These are phyloP conservation scores for Oxygymnocypris stewartii DNA, from an alignment of 2,113 vertebrate genomes.

Conservation along the genomic window DNA sequence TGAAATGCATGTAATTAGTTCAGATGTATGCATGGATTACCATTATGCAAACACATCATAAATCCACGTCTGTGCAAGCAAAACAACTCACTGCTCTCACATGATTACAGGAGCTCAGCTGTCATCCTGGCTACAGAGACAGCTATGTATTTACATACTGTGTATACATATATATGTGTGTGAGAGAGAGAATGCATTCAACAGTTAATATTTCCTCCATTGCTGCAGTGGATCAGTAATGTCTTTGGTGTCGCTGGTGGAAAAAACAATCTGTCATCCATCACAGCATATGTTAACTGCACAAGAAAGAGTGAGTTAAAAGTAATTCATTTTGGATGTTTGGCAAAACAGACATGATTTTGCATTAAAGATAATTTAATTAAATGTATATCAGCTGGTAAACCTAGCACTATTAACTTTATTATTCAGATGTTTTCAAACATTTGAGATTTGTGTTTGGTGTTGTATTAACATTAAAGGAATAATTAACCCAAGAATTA, in stretches of 20 bases:
- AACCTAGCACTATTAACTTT: neutral
- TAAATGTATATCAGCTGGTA: neutral
- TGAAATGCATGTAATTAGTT: slow-evolving; percentile 19
- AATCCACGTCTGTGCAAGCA: slow-evolving; percentile 24
- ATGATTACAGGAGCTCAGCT: slow-evolving; percentile 7
- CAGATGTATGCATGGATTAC: slow-evolving; percentile 13
- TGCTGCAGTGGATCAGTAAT: neutral
- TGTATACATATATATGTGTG: neutral
- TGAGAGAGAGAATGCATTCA: neutral
- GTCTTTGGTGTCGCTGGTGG: neutral
- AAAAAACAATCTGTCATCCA: neutral
- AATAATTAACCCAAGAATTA: too few species aligned
- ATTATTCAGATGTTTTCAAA: too few species aligned
- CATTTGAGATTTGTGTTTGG: too few species aligned
- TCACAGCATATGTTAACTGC: neutral
- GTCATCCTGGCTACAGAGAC: neutral
- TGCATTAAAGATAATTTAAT: neutral
- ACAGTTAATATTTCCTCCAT: neutral
- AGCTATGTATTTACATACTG: neutral
- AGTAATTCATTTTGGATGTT: neutral
- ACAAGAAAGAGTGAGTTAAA: neutral
- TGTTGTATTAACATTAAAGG: too few species aligned
- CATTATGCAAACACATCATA: neutral
- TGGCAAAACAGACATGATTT: neutral
- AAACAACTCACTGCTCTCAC: slow-evolving; percentile 17